Evolutionary conservation across 23 tunicate genomes (phyloP), one percentile per base, ranked within the genome.

Genomic region (Halocynthia roretzi): DNA sequence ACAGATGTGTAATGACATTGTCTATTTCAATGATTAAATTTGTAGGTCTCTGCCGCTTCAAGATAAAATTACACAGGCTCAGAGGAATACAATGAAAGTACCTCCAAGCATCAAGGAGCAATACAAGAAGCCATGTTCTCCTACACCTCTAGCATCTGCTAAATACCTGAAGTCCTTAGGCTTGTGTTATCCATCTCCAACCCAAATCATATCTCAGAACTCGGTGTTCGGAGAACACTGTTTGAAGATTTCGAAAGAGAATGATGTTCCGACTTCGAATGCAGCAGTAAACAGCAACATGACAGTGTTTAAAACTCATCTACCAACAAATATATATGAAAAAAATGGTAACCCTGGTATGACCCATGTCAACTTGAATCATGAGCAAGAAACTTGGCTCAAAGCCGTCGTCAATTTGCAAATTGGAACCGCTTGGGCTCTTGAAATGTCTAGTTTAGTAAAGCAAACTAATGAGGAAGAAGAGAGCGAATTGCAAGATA

Each of bases 71-170:
- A 15, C 19, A n/a, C 78, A 74, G 56, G 64, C 78, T 17, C 64
- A n/a, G 0, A 53, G 54, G 64, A 74, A 53, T 10, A 52, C 48
- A 53, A 20, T 74, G n/a, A 81, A 71, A 62, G 90, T 90, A 7
- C 97, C 97, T 19, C 64, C 61, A 19, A 71, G 90, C 4, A 80
- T 90, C 70, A 90, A 90, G 54, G 97, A 90, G 81, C 90, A 85
- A 54, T 90, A 90, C 62, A 77, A 69, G 8, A 52, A 54, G 22
- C 97, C 90, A 12, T 17, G 71, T 12, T 10, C 66, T 50, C 83
- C 83, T 12, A 83, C 85, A 6, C 84, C 81, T 48, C 88, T 88
- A 7, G 76, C 86, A 5, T 61, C 80, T 23, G 62, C 14, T 20
- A 9, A 54, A 8, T 53, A 54, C 31, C 78, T 54, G 10, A 14